These are phyloP conservation scores for Heliconius cydno DNA, from an alignment of 2,888 invertebrate genomes.

Conservation along the genomic window DNA sequence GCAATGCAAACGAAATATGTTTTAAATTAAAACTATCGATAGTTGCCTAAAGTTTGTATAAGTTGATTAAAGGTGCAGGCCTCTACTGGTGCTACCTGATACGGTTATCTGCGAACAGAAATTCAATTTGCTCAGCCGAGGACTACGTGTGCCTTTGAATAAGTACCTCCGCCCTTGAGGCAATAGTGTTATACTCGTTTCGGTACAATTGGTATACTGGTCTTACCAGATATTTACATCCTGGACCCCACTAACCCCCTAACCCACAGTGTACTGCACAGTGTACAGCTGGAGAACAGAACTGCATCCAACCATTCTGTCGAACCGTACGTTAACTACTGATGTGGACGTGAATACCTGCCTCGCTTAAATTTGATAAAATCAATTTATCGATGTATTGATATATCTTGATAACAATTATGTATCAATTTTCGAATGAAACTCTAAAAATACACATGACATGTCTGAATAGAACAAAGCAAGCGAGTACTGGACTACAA, in stretches of 20 bases:
- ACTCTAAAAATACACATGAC: constrained; percentile 3
- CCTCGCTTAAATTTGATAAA: background rate
- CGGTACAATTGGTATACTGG: too few species aligned
- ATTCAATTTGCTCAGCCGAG: constrained; percentile 4
- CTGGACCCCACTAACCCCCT: too few species aligned
- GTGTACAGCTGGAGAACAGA: background rate
- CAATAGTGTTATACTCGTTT: background rate
- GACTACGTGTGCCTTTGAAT: background rate
- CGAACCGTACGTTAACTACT: background rate
- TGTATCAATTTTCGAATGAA: constrained; percentile 10
- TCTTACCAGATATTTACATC: too few species aligned
- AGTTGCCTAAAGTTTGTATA: background rate
- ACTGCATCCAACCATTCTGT: background rate
- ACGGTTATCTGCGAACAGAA: constrained; percentile 5
- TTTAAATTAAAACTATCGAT: constrained; percentile 5
- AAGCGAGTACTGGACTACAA: too few species aligned
- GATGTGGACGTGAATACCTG: background rate
- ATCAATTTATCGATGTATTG: background rate
- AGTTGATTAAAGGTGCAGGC: constrained; percentile 13
- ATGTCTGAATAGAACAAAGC: background rate
- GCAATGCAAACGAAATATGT: background rate
- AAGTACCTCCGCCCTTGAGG: background rate
- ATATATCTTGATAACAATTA: constrained; percentile 10
- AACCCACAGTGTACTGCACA: too few species aligned
- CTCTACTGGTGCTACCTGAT: background rate